phyloP scores from a whole-genome alignment of 2,888 invertebrate genomes.

The Drosophila maculinotata region DNA sequence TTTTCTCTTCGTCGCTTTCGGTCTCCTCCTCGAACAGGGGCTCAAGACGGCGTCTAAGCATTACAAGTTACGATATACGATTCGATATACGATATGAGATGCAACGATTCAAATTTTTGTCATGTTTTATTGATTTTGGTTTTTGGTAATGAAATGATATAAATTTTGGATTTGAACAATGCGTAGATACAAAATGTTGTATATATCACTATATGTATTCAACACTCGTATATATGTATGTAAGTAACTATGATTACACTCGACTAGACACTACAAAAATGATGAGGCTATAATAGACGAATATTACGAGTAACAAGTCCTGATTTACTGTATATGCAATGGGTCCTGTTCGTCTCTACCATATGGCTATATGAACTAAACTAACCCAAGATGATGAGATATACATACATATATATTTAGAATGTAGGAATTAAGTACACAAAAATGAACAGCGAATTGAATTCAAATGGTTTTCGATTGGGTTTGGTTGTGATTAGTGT shows the following conservation, averaged over 20 bases:
- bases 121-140: slow-evolving; percentile 7
- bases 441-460: slow-evolving; percentile 44
- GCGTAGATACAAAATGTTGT: slow-evolving; percentile 14
- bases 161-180: slow-evolving; percentile 57
- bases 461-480: slow-evolving; percentile 36
- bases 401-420: slow-evolving; percentile 14
- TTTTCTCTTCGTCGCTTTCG: slow-evolving; percentile 87
- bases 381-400: slow-evolving; percentile 35
- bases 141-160: slow-evolving; percentile 53
- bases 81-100: slow-evolving; percentile 63
- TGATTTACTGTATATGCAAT: too few relatives aligned
- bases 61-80: slow-evolving; percentile 71
- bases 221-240: slow-evolving; percentile 15
- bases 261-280: slow-evolving; percentile 27
- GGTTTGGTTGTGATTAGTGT: slow-evolving; percentile 31
- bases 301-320: slow-evolving; percentile 1
- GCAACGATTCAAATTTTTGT: slow-evolving; percentile 49
- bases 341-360: slow-evolving; percentile 1
- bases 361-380: slow-evolving; percentile 16
- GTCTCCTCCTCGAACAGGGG: slow-evolving; percentile 94
- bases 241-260: slow-evolving; percentile 25
- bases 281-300: slow-evolving; percentile 20
- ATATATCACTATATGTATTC: slow-evolving; percentile 20
- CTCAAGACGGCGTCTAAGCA: slow-evolving; percentile 89
- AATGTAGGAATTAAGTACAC: slow-evolving; percentile 10